phyloP scores from a whole-genome alignment of 2,113 vertebrate genomes.

The Chaetorhynchus papuensis region DNA sequence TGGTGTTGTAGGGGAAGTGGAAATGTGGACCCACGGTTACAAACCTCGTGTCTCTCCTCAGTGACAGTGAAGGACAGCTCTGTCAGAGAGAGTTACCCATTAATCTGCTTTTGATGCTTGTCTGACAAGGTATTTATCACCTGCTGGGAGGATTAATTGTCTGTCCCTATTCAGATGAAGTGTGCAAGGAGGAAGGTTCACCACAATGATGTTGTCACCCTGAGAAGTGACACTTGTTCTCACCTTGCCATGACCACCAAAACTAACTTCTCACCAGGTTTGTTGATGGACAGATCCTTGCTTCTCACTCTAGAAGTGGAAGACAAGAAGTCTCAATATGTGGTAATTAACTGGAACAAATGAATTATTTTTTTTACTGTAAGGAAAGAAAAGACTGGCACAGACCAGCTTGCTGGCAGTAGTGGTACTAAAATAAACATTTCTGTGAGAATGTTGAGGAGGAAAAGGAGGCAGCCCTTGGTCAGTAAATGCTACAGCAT shows the following conservation, averaged over 20 bases:
- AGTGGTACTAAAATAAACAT: background rate
- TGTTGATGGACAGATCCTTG: background rate
- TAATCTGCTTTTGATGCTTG: rapidly evolving
- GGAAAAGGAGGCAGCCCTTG: background rate
- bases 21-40: background rate
- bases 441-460: background rate
- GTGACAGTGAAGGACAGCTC: background rate
- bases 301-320: rapidly evolving
- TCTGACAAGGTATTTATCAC: rapidly evolving
- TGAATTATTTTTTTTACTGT: background rate
- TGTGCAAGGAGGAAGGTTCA: background rate
- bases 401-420: background rate
- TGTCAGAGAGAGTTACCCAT: rapidly evolving
- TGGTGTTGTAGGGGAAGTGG: too few species aligned
- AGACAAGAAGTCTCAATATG: background rate
- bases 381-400: background rate
- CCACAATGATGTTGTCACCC: rapidly evolving
- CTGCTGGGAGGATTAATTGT: background rate
- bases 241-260: background rate
- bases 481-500: too few species aligned
- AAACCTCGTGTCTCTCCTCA: rapidly evolving
- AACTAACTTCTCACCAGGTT: background rate
- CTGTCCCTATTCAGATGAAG: background rate
- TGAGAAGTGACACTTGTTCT: background rate
- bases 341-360: background rate